Evolutionary conservation across 2,888 invertebrate species (phyloP).

Genomic region (Monochamus alternatus): DNA sequence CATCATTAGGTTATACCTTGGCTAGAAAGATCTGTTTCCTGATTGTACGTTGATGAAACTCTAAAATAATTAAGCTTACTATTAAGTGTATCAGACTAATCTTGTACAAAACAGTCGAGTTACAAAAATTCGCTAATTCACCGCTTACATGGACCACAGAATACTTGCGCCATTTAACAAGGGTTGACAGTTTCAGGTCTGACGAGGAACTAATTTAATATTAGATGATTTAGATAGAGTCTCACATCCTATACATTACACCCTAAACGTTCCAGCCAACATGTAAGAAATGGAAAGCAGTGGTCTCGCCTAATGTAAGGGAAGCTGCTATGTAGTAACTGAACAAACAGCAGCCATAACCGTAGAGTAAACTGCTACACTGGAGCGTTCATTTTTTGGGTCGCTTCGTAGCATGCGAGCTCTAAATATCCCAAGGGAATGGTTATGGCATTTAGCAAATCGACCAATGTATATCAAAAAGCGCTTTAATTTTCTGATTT

Average conservation of each 20-base stretch:
- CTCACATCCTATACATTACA: neutral
- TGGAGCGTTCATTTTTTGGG: neutral
- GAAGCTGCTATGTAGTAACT: neutral
- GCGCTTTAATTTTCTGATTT: too few relatives aligned
- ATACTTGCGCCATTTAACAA: constrained; percentile 42
- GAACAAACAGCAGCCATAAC: neutral
- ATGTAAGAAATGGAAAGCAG: neutral
- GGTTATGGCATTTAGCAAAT: neutral
- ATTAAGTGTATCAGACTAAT: neutral
- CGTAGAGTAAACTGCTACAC: neutral
- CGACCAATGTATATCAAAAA: neutral
- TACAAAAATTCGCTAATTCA: constrained; percentile 22
- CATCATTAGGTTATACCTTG: too few relatives aligned
- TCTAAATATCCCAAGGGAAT: neutral
- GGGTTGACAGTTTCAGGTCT: constrained; percentile 45
- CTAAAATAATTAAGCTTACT: too few relatives aligned
- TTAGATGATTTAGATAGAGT: constrained; percentile 19
- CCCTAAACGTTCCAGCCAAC: neutral
- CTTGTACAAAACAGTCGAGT: neutral
- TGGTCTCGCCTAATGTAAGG: neutral
- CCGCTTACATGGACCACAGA: constrained; percentile 40
- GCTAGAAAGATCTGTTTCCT: too few relatives aligned
- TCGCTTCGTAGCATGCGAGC: neutral
- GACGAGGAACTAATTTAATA: constrained; percentile 15
- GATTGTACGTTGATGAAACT: too few relatives aligned